Conservation (phyloP, 64 coral and sea anemone species). For the Montipora cactus region DNA sequence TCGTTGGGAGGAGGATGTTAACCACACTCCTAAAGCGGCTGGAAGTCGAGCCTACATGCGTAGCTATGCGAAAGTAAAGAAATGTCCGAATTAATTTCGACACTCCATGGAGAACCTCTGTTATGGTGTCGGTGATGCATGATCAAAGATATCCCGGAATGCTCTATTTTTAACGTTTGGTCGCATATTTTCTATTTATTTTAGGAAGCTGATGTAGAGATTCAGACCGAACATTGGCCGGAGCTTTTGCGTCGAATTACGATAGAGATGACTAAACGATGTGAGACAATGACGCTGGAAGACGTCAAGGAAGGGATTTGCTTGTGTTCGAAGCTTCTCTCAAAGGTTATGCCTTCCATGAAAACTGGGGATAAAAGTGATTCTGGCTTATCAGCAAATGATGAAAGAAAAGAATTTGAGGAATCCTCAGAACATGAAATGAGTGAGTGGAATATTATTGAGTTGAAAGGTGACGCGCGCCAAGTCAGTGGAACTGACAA, state of each 20-base stretch:
- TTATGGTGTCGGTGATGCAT: no score
- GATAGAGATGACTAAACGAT: slow-evolving; percentile 88
- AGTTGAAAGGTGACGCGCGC: background rate
- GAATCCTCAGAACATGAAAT: slow-evolving; percentile 30
- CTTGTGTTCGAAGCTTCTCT: slow-evolving; percentile 92
- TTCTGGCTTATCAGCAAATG: background rate
- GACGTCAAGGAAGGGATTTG: slow-evolving; percentile 89
- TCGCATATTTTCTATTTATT: background rate
- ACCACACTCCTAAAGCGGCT: no score
- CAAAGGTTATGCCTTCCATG: slow-evolving; percentile 95
- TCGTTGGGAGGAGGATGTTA: no score
- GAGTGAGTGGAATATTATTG: slow-evolving; percentile 60
- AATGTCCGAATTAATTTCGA: no score
- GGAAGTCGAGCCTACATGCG: no score
- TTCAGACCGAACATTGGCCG: slow-evolving; percentile 95
- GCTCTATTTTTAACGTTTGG: background rate
- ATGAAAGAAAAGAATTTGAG: slow-evolving; percentile 25
- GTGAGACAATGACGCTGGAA: slow-evolving; percentile 75
- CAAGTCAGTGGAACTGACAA: background rate
- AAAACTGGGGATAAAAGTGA: slow-evolving; percentile 35
- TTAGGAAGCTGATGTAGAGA: slow-evolving; percentile 93
- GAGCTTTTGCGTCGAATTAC: slow-evolving; percentile 79
- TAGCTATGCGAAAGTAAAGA: no score
- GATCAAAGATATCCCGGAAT: no score
- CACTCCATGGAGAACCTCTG: no score